These are phyloP conservation scores for Leptopterna dolabrata DNA, from an alignment of 2,888 invertebrate species.

Conservation along the genomic window DNA sequence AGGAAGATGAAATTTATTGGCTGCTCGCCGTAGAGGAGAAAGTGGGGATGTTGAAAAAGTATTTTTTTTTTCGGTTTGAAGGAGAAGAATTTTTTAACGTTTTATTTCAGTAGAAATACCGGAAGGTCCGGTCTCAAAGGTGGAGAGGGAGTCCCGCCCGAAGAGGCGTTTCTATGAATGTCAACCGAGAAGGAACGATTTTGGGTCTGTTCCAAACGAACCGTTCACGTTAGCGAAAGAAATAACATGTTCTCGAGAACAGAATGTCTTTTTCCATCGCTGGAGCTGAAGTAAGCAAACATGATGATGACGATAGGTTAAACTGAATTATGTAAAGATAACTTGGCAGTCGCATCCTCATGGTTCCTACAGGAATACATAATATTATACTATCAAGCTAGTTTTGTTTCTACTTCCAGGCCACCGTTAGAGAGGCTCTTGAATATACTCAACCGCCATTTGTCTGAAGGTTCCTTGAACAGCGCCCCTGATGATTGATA, in stretches of 20 bases:
- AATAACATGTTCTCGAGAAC: neutral
- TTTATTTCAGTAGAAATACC: neutral
- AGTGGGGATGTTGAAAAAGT: neutral
- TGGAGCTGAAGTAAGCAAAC: no score
- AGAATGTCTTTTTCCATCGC: no score
- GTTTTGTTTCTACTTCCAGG: no score
- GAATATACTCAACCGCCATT: no score
- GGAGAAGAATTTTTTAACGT: neutral
- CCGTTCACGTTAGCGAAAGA: neutral
- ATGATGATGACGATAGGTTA: no score
- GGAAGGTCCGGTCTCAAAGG: neutral
- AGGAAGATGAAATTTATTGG: conserved; percentile 5
- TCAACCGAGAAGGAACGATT: neutral
- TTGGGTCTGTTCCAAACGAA: neutral
- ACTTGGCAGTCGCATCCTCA: no score
- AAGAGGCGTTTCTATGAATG: neutral
- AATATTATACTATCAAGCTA: no score
- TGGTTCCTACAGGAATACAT: no score
- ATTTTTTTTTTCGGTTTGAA: neutral
- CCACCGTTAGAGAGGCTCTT: no score
- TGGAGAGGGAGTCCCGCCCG: neutral
- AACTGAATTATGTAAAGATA: no score
- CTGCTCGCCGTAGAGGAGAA: neutral
- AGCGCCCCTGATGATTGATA: no score
- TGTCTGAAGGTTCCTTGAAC: no score